A percentile compares a stretch with the other conserved stretches of the same genome.
These are phyloP conservation scores for Platypus cylindrus DNA, from an alignment of 2,888 invertebrate genomes.

Conservation along the genomic window DNA sequence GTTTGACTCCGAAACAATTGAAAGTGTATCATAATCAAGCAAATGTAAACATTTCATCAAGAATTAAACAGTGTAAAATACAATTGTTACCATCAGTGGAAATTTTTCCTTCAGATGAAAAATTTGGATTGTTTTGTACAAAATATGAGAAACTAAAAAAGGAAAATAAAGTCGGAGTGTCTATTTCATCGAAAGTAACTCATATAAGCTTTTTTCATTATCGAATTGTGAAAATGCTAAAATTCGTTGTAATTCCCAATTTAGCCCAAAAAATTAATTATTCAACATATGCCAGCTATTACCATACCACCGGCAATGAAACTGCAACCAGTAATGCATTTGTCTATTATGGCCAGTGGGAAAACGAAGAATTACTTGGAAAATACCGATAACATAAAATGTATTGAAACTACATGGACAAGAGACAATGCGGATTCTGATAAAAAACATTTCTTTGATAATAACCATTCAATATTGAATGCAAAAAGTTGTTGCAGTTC, in stretches of 20 bases:
- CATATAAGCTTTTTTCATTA: neutral
- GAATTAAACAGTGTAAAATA: too few species aligned
- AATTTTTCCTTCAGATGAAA: neutral
- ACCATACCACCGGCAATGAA: conserved; percentile 40
- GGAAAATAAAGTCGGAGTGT: conserved; percentile 3
- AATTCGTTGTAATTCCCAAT: conserved; percentile 2
- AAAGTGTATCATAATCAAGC: too few species aligned
- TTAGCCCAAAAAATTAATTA: conserved; percentile 11
- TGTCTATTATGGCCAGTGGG: conserved; percentile 11
- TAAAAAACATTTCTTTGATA: too few species aligned
- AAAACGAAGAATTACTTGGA: conserved; percentile 6
- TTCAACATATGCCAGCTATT: conserved; percentile 28
- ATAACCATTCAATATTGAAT: too few species aligned
- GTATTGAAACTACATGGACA: too few species aligned
- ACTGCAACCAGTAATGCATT: conserved; percentile 6
- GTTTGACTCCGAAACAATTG: too few species aligned
- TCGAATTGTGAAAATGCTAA: too few species aligned
- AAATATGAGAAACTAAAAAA: conserved; percentile 2
- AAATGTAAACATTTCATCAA: too few species aligned
- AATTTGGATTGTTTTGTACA: too few species aligned
- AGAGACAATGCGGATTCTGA: too few species aligned
- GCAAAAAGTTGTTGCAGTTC: too few species aligned
- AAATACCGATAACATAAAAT: too few species aligned
- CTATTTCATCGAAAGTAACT: conserved; percentile 4
- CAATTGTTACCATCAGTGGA: conserved; percentile 3